Percentiles rank a stretch among this genome's conserved stretches.
Conservation (phyloP, 2,113 vertebrate species). For the Tetrax tetrax region DNA sequence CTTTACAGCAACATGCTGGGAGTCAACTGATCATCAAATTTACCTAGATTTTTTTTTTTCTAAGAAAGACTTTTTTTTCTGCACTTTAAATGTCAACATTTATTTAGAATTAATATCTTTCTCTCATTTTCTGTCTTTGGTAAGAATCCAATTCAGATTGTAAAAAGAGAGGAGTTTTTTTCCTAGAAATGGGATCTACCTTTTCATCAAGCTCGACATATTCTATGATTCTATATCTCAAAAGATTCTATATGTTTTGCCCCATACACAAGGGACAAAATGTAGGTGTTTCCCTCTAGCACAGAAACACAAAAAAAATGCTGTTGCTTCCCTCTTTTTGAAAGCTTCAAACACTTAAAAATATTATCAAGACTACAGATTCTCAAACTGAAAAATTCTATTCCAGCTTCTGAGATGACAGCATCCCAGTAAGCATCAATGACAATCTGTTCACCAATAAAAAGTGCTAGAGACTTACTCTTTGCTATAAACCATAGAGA, state of each 20-base stretch:
- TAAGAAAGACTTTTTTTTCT: neutral
- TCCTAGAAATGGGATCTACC: neutral
- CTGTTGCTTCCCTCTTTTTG: neutral
- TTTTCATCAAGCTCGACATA: neutral
- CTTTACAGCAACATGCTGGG: neutral
- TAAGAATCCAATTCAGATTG: neutral
- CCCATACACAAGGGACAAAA: neutral
- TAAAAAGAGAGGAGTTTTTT: neutral
- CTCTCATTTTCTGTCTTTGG: neutral
- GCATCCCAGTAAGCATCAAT: neutral
- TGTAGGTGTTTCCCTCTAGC: neutral
- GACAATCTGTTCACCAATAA: neutral
- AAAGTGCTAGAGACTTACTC: neutral
- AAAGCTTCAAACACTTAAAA: neutral
- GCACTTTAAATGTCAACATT: neutral
- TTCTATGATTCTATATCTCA: neutral
- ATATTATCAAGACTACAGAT: neutral
- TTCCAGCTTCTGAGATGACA: neutral
- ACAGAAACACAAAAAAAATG: neutral
- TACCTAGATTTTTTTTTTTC: neutral
- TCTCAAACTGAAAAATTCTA: neutral
- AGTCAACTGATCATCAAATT: neutral
- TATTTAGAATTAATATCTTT: neutral
- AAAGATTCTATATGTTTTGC: no score
- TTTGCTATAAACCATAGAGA: neutral